Conservation (phyloP, 2,888 invertebrate genomes). For the Ischnus inquisitorius region DNA sequence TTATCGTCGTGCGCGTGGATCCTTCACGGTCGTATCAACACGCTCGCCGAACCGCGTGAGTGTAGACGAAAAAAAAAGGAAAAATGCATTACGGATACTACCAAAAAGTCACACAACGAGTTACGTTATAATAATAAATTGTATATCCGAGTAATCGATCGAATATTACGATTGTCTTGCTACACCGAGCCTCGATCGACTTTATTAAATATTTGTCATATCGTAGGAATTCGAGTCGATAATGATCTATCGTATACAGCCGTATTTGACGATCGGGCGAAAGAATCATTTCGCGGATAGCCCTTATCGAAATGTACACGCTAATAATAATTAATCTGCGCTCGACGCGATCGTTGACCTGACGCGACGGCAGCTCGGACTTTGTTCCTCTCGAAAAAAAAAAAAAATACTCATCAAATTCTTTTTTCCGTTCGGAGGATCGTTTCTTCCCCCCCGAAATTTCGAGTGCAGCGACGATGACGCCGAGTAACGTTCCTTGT, state of each 20-base stretch:
- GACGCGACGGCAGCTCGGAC: not conserved
- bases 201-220: not conserved
- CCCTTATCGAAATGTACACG: conserved; percentile 36
- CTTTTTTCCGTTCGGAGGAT: not conserved
- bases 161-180: not conserved
- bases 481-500: not conserved
- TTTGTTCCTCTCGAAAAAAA: not conserved
- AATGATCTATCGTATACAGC: not conserved
- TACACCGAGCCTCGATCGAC: not conserved
- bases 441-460: not conserved
- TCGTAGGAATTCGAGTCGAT: conserved; percentile 9
- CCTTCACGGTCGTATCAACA: not conserved
- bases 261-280: not conserved
- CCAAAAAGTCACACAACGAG: not conserved
- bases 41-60: not conserved
- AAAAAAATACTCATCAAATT: not conserved
- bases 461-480: not conserved
- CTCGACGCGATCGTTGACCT: conserved; percentile 53
- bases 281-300: conserved; percentile 28
- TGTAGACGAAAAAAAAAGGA: not conserved
- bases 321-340: conserved; percentile 48
- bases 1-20: conserved; percentile 2
- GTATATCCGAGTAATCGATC: too few relatives aligned
- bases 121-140: not conserved
- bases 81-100: not conserved